phyloP scores from a whole-genome alignment of 1,140 invertebrate species.

The Lepidurus packardi region DNA sequence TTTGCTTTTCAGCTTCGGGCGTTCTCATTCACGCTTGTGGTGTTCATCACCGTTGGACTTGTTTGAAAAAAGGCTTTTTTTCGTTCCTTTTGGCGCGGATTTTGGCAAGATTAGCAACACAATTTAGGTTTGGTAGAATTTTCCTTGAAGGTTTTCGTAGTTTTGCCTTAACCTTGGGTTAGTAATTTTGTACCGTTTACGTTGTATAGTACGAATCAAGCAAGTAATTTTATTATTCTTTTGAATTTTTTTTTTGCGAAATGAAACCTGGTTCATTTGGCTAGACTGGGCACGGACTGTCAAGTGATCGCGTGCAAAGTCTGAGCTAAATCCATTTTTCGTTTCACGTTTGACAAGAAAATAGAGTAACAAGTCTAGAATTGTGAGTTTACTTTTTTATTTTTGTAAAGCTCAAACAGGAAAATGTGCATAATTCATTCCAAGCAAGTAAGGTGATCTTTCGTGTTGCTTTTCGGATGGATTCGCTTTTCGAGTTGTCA shows the following conservation, averaged over 20 bases:
- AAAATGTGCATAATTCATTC: neutral
- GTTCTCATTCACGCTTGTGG: constrained; percentile 13
- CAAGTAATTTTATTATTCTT: neutral
- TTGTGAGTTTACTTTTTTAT: neutral
- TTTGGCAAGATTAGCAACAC: neutral
- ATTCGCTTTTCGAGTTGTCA: neutral
- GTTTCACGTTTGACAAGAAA: neutral
- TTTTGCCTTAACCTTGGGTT: neutral
- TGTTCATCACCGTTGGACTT: neutral
- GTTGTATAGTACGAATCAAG: neutral
- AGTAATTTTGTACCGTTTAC: neutral
- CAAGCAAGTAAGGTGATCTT: neutral
- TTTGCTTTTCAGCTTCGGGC: neutral
- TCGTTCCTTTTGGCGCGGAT: neutral
- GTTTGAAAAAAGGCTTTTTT: neutral
- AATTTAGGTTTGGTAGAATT: neutral
- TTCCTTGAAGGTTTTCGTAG: neutral
- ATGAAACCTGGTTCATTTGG: neutral
- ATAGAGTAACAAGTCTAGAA: neutral
- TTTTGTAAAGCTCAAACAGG: neutral
- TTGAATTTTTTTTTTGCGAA: neutral
- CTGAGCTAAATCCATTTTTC: neutral
- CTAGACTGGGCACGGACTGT: neutral
- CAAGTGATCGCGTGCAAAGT: neutral
- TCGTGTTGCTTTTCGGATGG: neutral